Percentiles rank a stretch among this genome's conserved stretches.
Conservation (phyloP, 1,140 invertebrate species). For the Druon quercuslanigerum region DNA sequence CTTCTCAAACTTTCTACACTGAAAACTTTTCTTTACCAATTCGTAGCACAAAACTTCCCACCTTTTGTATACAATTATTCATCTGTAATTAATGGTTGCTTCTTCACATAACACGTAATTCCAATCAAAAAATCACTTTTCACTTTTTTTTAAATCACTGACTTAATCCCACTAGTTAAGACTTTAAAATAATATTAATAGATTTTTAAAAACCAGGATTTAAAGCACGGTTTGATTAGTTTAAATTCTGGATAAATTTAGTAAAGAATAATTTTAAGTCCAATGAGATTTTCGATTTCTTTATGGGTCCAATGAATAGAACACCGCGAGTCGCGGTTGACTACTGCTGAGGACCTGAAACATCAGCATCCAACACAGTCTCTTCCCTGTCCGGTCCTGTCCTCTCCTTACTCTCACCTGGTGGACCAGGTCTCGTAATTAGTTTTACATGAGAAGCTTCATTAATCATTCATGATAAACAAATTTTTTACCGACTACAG, state of each 20-base stretch:
- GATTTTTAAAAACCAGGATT: too few species aligned
- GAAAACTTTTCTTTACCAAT: too few species aligned
- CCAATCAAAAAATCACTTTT: too few species aligned
- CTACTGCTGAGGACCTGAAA: slow-evolving; percentile 69
- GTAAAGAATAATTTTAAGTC: slow-evolving; percentile 22
- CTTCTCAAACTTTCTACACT: too few species aligned
- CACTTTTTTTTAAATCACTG: too few species aligned
- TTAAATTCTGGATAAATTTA: background rate
- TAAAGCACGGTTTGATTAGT: background rate
- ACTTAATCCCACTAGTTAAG: too few species aligned
- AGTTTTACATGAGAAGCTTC: slow-evolving; percentile 9
- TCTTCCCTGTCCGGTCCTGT: slow-evolving; percentile 32
- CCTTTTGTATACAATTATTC: too few species aligned
- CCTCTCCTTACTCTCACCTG: slow-evolving; percentile 35
- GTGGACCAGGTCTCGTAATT: slow-evolving; percentile 17
- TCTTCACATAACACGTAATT: too few species aligned
- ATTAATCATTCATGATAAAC: background rate
- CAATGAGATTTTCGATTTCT: slow-evolving; percentile 22
- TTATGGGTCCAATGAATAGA: slow-evolving; percentile 45
- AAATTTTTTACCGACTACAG: background rate
- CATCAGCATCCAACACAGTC: slow-evolving; percentile 59
- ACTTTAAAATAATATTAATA: too few species aligned
- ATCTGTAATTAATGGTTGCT: too few species aligned
- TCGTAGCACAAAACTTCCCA: too few species aligned
- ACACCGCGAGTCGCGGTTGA: slow-evolving; percentile 58